Evolutionary conservation across 2,113 vertebrate genomes (phyloP).

Genomic region (Pleuronectes platessa): DNA sequence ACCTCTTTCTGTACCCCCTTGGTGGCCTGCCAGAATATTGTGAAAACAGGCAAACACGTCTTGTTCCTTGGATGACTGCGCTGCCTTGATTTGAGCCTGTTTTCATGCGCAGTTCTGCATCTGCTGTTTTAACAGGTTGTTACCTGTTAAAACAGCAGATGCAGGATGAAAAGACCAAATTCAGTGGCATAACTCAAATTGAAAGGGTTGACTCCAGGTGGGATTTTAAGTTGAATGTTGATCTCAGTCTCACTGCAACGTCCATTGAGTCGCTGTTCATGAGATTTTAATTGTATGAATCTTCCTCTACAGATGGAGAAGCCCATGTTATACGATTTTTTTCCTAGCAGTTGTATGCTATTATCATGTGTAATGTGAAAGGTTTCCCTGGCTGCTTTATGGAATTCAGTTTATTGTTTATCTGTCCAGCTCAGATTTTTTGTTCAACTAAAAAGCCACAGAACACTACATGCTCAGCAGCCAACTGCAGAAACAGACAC

Average conservation of each 20-base stretch:
- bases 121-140: constrained; percentile 16
- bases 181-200: not conserved
- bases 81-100: constrained; percentile 51
- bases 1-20: constrained; percentile 48
- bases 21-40: constrained; percentile 68
- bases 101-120: constrained; percentile 17
- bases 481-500: not conserved
- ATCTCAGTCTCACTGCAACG: not conserved
- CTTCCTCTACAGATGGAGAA: too few species aligned
- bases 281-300: too few species aligned
- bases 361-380: not conserved
- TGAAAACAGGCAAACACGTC: constrained; percentile 56
- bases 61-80: constrained; percentile 11
- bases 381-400: too few species aligned
- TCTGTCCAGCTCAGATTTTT: not conserved
- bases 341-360: not conserved
- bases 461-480: not conserved
- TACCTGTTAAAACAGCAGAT: too few species aligned
- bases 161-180: not conserved
- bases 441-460: not conserved
- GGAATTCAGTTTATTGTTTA: not conserved
- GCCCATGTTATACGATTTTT: not conserved
- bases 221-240: too few species aligned
- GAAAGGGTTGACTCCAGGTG: too few species aligned
- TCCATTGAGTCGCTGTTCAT: not conserved